Conservation (phyloP, 2,113 vertebrate genomes). For the Nanorana parkeri region DNA sequence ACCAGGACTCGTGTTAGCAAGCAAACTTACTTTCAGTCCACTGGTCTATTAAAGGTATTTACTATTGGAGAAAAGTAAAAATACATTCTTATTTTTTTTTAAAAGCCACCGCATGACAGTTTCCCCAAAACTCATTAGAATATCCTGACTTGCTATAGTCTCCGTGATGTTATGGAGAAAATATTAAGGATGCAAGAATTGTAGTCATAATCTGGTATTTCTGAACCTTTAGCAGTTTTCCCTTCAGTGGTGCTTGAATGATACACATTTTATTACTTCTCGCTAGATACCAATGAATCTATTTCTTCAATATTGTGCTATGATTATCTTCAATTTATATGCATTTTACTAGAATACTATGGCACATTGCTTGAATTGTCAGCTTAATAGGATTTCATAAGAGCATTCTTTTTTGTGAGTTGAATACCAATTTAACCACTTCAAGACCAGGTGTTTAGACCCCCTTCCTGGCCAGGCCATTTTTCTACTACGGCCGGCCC, state of each 20-base stretch:
- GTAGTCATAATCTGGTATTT: constrained; percentile 35
- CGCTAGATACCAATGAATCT: constrained; percentile 48
- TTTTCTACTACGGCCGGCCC: too few relatives aligned
- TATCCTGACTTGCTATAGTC: neutral
- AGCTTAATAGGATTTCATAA: constrained; percentile 44
- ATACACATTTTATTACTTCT: constrained; percentile 50
- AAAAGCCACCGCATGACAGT: neutral
- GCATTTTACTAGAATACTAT: constrained; percentile 42
- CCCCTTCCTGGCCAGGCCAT: too few relatives aligned
- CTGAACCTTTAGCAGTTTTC: constrained; percentile 32
- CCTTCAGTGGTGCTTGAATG: constrained; percentile 42
- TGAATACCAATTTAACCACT: constrained; percentile 31
- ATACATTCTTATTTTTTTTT: neutral
- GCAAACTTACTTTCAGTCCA: neutral
- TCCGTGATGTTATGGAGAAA: constrained; percentile 19
- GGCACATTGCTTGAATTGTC: constrained; percentile 49
- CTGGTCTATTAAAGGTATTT: neutral
- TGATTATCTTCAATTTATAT: constrained; percentile 52
- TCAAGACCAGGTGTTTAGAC: too few relatives aligned
- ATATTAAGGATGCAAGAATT: constrained; percentile 20
- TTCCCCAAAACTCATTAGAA: neutral
- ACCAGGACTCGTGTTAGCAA: neutral
- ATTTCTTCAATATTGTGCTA: constrained; percentile 50
- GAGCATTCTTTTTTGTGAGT: constrained; percentile 25
- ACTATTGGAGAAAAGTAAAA: neutral